phyloP scores from a whole-genome alignment of 1,140 invertebrate genomes.

The Zaprionus davidi region DNA sequence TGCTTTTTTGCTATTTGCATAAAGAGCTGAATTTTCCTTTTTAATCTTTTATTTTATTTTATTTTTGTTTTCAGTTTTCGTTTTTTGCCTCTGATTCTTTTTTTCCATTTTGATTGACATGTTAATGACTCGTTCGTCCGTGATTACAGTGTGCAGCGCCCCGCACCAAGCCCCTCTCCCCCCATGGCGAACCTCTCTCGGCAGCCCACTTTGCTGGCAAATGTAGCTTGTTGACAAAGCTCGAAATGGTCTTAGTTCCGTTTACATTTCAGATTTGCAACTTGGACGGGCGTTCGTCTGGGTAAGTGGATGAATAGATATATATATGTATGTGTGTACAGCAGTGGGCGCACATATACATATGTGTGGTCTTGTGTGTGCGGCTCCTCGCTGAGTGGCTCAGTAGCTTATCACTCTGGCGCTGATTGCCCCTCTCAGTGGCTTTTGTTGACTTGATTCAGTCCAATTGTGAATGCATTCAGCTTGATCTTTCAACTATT shows the following conservation, averaged over 20 bases:
- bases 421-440: slow-evolving; percentile 4
- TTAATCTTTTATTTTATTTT: slow-evolving; percentile 17
- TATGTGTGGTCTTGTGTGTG: slow-evolving; percentile 3
- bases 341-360: not conserved
- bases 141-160: slow-evolving; percentile 31
- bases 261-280: slow-evolving; percentile 55
- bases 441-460: slow-evolving; percentile 20
- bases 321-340: slow-evolving; percentile 3
- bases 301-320: slow-evolving; percentile 1
- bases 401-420: slow-evolving; percentile 23
- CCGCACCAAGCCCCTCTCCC: not conserved
- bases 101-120: slow-evolving; percentile 41
- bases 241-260: slow-evolving; percentile 50
- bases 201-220: slow-evolving; percentile 4
- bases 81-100: slow-evolving; percentile 13
- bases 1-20: slow-evolving; percentile 42
- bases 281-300: not conserved
- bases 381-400: slow-evolving; percentile 25
- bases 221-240: slow-evolving; percentile 47
- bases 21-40: slow-evolving; percentile 37
- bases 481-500: not conserved
- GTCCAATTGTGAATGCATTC: slow-evolving; percentile 15
- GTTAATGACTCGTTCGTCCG: slow-evolving; percentile 50
- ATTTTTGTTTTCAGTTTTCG: slow-evolving; percentile 5
- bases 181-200: no score